Conservation (phyloP, 1,140 invertebrate genomes). For the Drosophila dunni region DNA sequence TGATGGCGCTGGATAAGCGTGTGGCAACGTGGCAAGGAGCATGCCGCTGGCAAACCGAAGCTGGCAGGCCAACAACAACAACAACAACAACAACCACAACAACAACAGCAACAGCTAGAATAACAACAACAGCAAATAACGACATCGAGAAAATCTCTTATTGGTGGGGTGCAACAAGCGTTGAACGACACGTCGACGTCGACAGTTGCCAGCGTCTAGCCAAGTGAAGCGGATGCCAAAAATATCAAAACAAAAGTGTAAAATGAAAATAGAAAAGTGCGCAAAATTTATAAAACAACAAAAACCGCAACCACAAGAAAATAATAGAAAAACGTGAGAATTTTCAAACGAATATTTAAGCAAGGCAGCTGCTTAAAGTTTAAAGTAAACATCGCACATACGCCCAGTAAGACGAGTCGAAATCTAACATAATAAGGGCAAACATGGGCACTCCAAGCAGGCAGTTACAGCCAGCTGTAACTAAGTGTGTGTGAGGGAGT, state of each 20-base stretch:
- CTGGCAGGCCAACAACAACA: slow-evolving; percentile 41
- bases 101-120: slow-evolving; percentile 4
- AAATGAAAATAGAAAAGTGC: slow-evolving; percentile 59
- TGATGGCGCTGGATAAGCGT: slow-evolving; percentile 76
- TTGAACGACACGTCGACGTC: slow-evolving; percentile 60
- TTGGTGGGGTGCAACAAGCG: slow-evolving; percentile 68
- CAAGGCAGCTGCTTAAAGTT: slow-evolving; percentile 1
- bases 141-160: slow-evolving; percentile 25
- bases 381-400: slow-evolving; percentile 37
- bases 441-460: slow-evolving; percentile 26
- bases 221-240: slow-evolving; percentile 66
- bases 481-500: neutral
- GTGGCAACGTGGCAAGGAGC: slow-evolving; percentile 63
- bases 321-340: slow-evolving; percentile 9
- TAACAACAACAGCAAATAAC: slow-evolving; percentile 24
- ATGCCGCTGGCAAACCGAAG: slow-evolving; percentile 73
- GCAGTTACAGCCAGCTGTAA: slow-evolving; percentile 14
- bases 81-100: slow-evolving; percentile 10
- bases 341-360: neutral
- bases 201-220: slow-evolving; percentile 70
- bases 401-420: slow-evolving; percentile 19
- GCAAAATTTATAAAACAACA: slow-evolving; percentile 77
- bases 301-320: slow-evolving; percentile 42
- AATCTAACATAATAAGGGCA: slow-evolving; percentile 59
- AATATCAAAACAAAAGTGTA: slow-evolving; percentile 37